Evolutionary conservation across 2,888 invertebrate species (phyloP), one percentile per base, ranked within the genome.

Genomic region (Hecatera dysodea): DNA sequence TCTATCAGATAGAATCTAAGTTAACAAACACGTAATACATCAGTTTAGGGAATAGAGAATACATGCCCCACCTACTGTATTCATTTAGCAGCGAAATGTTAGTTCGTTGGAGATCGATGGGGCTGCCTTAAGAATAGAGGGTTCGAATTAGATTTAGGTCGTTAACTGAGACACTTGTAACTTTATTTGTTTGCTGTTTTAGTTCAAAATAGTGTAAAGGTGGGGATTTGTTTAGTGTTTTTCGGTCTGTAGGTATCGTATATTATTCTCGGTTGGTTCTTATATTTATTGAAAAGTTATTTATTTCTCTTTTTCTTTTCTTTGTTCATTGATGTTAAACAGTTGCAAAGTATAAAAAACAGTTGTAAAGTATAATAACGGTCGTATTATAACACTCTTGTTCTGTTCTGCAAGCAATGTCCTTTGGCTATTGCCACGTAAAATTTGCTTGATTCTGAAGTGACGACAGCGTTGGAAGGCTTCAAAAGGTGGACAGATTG

Each of bases 61-160:
- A 81, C 67, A 67, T 68, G 48, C 36, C 53, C 53, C 29, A 71
- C 59, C 33, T 72, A 50, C 50, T 70, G 72, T 80, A 80, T 80
- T 74, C 72, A 82, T 77, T 82, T 72, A 75, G 29, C 78, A 67
- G 61, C 7, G 55, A 61, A 79, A 72, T 55, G 76, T 62, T 80
- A 57, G 76, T 64, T 68, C 50, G 39, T 59, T 44, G 11, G 8
- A 70, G 72, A 81, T 78, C 78, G 75, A 81, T 78, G 53, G 50
- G 12, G 15, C 50, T 39, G 78, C 64, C 72, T 78, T 66, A 67
- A 78, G 74, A 78, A 78, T 72, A 53, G 77, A 77, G 11, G 8
- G 48, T 60, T 67, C 24, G 27, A 65, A 62, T 72, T 64, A 81
- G 67, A 81, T 69, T 59, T 52, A 74, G 57, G 55, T 68, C 48